These are phyloP conservation scores for Drosophila cyrtoloma DNA, from an alignment of 2,888 invertebrate genomes.

Conservation along the genomic window DNA sequence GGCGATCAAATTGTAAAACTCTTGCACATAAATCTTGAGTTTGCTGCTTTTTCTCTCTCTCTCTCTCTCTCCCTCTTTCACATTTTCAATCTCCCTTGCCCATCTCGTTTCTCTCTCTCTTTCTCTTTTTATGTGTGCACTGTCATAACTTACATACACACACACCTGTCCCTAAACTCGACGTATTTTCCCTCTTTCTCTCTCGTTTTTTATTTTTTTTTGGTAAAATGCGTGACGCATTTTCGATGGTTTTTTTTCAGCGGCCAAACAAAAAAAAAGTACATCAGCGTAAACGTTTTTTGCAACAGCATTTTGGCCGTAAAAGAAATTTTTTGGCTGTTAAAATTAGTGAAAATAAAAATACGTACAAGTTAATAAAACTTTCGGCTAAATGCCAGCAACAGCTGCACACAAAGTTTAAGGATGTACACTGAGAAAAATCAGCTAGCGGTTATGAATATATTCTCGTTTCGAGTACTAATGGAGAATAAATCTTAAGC, in stretches of 20 bases:
- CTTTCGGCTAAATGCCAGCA: constrained; percentile 50
- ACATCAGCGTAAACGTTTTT: constrained; percentile 54
- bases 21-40: constrained; percentile 75
- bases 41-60: constrained; percentile 10
- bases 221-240: constrained; percentile 72
- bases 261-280: constrained; percentile 46
- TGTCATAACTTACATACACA: constrained; percentile 66
- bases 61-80: not conserved
- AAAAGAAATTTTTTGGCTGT: constrained; percentile 2
- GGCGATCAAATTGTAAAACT: constrained; percentile 80
- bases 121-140: constrained; percentile 39
- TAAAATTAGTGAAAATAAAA: constrained; percentile 16
- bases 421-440: constrained; percentile 5
- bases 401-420: constrained; percentile 33
- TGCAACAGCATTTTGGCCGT: constrained; percentile 41
- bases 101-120: not conserved
- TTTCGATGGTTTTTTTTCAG: constrained; percentile 51
- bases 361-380: constrained; percentile 19
- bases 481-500: not conserved
- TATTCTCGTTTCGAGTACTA: not conserved
- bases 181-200: constrained; percentile 9
- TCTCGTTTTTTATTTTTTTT: constrained; percentile 17
- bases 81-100: not conserved
- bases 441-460: too few relatives aligned
- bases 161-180: constrained; percentile 33